phyloP scores from a whole-genome alignment of 1,140 invertebrate species.

The Anastatus disparis region DNA sequence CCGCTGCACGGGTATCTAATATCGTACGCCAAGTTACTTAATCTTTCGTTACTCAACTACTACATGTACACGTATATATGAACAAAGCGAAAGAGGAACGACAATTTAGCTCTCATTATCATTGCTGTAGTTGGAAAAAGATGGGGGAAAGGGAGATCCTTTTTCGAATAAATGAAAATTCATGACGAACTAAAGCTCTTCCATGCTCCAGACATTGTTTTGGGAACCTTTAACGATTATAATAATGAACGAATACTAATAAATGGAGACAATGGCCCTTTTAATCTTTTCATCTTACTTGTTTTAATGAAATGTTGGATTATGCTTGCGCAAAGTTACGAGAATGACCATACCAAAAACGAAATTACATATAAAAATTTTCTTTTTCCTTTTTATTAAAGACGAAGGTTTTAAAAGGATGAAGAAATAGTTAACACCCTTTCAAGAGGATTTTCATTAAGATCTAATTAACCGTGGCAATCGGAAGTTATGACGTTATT shows the following conservation, averaged over 20 bases:
- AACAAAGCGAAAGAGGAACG: neutral
- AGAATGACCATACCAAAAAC: neutral
- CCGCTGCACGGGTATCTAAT: neutral
- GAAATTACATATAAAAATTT: neutral
- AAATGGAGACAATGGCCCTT: conserved; percentile 13
- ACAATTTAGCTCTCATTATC: conserved; percentile 33
- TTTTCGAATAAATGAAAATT: conserved; percentile 28
- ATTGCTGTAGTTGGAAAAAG: neutral
- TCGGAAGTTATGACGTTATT: neutral
- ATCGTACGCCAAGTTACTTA: conserved; percentile 23
- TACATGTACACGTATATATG: neutral
- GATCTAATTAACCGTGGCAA: conserved; percentile 1
- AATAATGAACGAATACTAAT: conserved; percentile 12
- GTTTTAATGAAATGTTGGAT: conserved; percentile 34
- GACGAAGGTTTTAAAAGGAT: neutral
- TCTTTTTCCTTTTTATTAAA: neutral
- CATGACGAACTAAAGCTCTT: neutral
- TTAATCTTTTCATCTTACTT: too few relatives aligned
- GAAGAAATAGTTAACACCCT: neutral
- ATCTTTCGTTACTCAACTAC: neutral
- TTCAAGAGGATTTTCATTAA: conserved; percentile 19
- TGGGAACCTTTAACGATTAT: conserved; percentile 10
- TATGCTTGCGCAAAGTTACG: conserved; percentile 21
- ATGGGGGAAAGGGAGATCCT: neutral
- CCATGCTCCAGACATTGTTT: conserved; percentile 26